Evolutionary conservation across 92 coral and sea anemone genomes (phyloP).

Genomic region (Palythoa grandis): DNA sequence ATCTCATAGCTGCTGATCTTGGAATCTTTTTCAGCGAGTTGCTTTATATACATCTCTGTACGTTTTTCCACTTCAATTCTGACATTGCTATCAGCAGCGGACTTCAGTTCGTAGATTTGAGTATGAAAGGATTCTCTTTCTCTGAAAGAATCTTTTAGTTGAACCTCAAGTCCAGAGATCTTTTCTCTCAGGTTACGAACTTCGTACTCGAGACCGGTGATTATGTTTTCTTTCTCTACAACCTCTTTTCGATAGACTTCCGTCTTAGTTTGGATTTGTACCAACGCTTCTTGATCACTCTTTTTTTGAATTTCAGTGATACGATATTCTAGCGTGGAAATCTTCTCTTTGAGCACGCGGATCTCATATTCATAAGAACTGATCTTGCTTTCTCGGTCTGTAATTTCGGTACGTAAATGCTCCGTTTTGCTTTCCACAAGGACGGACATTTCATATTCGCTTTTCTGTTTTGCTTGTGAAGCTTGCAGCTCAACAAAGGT

Average conservation of each 20-base stretch:
- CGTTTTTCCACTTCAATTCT: slow-evolving; percentile 45
- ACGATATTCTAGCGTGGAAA: slow-evolving; percentile 20
- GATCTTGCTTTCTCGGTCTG: slow-evolving; percentile 46
- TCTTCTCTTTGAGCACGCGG: slow-evolving; percentile 32
- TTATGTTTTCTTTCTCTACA: slow-evolving; percentile 26
- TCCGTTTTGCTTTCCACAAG: slow-evolving; percentile 45
- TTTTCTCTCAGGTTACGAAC: slow-evolving; percentile 25
- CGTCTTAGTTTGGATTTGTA: slow-evolving; percentile 35
- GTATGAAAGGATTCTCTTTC: slow-evolving; percentile 51
- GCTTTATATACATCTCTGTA: slow-evolving; percentile 38
- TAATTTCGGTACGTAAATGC: slow-evolving; percentile 21
- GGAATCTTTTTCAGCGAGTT: slow-evolving; percentile 44
- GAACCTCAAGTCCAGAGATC: slow-evolving; percentile 16
- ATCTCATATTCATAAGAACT: slow-evolving; percentile 39
- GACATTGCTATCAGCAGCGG: slow-evolving; percentile 26
- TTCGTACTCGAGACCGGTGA: slow-evolving; percentile 14
- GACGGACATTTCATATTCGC: slow-evolving; percentile 40
- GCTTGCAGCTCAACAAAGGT: slow-evolving; percentile 6
- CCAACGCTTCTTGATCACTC: slow-evolving; percentile 36
- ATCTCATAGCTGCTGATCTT: slow-evolving; percentile 15
- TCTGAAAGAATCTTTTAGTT: slow-evolving; percentile 18
- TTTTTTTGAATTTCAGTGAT: slow-evolving; percentile 33
- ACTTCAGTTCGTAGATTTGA: slow-evolving; percentile 40
- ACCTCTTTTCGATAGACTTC: slow-evolving; percentile 45
- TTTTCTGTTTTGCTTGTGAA: slow-evolving; percentile 36